Evolutionary conservation across 2,888 invertebrate species (phyloP).

Genomic region (Antheraea assamensis): DNA sequence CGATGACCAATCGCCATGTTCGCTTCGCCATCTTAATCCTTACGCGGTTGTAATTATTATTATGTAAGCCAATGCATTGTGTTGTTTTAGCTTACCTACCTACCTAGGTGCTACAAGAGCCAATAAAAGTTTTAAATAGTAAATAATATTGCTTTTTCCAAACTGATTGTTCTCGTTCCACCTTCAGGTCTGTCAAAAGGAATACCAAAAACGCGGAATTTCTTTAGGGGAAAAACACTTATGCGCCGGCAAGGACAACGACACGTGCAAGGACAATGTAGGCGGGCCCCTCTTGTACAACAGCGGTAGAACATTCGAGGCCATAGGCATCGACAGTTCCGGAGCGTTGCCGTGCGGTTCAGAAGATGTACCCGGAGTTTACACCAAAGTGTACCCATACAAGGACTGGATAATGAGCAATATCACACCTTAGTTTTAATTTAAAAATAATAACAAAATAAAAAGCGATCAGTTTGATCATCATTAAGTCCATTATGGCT

Average conservation of each 20-base stretch:
- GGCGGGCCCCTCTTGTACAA: constrained; percentile 84
- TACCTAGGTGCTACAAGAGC: no score
- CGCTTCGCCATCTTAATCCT: no score
- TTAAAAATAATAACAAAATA: not conserved
- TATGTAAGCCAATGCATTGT: no score
- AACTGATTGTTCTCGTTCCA: not conserved
- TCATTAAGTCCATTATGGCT: no score
- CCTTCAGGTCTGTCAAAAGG: constrained; percentile 7
- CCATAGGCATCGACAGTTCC: constrained; percentile 83
- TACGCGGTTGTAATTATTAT: no score
- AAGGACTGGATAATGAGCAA: constrained; percentile 31
- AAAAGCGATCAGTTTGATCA: not conserved
- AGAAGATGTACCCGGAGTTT: constrained; percentile 83
- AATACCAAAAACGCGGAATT: constrained; percentile 11
- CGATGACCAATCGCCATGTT: no score
- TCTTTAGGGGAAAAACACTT: constrained; percentile 21
- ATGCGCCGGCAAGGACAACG: constrained; percentile 19
- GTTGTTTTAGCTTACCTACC: no score
- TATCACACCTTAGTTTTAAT: constrained; percentile 1
- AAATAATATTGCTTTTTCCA: not conserved
- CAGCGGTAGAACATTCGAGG: constrained; percentile 46
- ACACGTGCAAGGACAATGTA: constrained; percentile 84
- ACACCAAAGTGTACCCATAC: constrained; percentile 82
- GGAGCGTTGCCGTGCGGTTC: constrained; percentile 84
- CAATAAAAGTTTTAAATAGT: no score